Evolutionary conservation across 2,113 vertebrate genomes (phyloP), one percentile per base, ranked within the genome.

Genomic region (Thunnus thynnus): DNA sequence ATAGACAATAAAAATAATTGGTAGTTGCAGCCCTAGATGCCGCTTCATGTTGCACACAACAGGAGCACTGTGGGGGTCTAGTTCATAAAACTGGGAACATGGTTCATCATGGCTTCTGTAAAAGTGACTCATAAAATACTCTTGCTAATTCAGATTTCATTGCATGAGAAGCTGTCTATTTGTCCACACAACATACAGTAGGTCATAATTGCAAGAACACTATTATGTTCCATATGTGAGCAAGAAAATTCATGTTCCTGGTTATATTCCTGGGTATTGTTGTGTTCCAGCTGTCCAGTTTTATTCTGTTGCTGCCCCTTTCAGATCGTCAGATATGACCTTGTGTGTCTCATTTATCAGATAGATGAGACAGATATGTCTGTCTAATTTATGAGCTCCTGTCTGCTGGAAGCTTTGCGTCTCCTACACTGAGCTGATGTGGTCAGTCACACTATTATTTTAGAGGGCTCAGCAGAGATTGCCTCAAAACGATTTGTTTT

Each of bases 291-390:
- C 47, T 52, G 48, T 64, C 10, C 32, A 50, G 17, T n/a, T 30
- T 9, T 9, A 32, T n/a, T 70, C n/a, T 52, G 56, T 44, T 27
- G 5, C 44, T 62, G 41, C 20, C 64, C 44, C 36, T 27, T 46
- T 54, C 50, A 85, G 44, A 67, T 64, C 58, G 36, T 66, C 44
- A 57, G 56, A 77, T 78, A 20, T 2, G 13, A 41, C 68, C 52
- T 36, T 10, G 11, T 20, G 0, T 22, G 48, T 77, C 67, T 58
- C 51, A 80, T 67, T 57, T 72, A 77, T 68, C 44, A 57, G 30
- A 82, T 65, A 11, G 25, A 68, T 25, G 17, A 46, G 32, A 63
- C 71, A 20, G 76, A 72, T 61, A 55, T 11, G 16, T 65, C 69
- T 3, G n/a, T 55, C 47, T 60, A 74, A 55, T 64, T 70, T 13